Base-by-base conservation (phyloP, 2,797 vertebrate species). In the Pteropus rufus region DNA sequence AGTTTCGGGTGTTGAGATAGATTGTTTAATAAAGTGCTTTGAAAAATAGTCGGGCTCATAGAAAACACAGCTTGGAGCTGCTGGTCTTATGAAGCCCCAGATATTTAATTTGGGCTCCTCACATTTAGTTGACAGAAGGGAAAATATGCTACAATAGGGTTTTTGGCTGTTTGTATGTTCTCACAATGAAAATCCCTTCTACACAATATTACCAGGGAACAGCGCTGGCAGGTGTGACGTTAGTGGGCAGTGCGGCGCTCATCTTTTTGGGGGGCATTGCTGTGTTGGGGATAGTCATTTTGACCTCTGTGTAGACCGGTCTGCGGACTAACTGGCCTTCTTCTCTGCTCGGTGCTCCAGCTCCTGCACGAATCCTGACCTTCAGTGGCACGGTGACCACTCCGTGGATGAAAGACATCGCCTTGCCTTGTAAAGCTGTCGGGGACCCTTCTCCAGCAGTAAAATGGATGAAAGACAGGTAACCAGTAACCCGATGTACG, bases 401-500 rank as follows among this genome's bases (percentile, higher is more conserved):
- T 0, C 99, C 99, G 0, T 99, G 99, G 99, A 99, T 99, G 99
- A 99, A 99, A 95, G 99, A 99, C 97, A 99, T 99, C 3, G 98
- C 99, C 81, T 98, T 99, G 34, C 99, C 99, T 1, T 99, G 99
- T 97, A 99, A 99, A 97, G 99, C 99, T 0, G 99, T 99, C 4
- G 99, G 99, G 73, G 99, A 99, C 89, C 99, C 99, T 7, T 99
- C 99, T 75, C 99, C 99, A 0, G 99, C 99, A 65, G 99, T 99
- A 93, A 99, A 99, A 97, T 99, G 99, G 99, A 99, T 99, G 98
- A 99, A 99, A 98, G 99, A 99, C 98, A 99, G 99, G 99, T 99
- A 99, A 99, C 98, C 98, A 98, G 98, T 98, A 98, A 98, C 98
- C 98, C 98, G 97, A 97, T 96, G 75, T 97, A 9, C 3, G 91